Conservation (phyloP, 2,797 vertebrate species). For the Lithobates pipiens region DNA sequence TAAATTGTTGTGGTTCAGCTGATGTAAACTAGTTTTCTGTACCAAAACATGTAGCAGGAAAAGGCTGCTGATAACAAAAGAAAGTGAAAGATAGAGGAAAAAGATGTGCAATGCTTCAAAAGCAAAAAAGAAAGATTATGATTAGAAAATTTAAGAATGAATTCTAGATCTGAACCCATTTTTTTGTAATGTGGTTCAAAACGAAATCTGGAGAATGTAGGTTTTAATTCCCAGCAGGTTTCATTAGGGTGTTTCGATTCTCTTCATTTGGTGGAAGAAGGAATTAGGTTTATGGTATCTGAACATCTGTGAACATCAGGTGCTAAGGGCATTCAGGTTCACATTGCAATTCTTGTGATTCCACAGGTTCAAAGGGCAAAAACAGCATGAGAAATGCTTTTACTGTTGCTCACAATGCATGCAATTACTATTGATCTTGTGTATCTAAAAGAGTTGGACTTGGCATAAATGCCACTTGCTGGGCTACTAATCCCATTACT, state of each 20-base stretch:
- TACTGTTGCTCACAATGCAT: slow-evolving; percentile 57
- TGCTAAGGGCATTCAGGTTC: slow-evolving; percentile 63
- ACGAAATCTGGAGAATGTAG: slow-evolving; percentile 62
- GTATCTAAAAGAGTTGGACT: slow-evolving; percentile 54
- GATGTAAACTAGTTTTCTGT: not conserved
- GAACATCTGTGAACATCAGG: slow-evolving; percentile 64
- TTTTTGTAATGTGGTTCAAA: slow-evolving; percentile 71
- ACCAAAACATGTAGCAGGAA: slow-evolving; percentile 9
- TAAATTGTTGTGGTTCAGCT: not conserved
- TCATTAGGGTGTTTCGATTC: slow-evolving; percentile 66
- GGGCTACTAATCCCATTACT: slow-evolving; percentile 56
- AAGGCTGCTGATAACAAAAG: not conserved
- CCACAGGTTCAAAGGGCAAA: slow-evolving; percentile 66
- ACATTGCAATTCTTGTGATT: slow-evolving; percentile 63
- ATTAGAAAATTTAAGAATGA: slow-evolving; percentile 65
- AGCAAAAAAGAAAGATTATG: slow-evolving; percentile 66
- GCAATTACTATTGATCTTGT: slow-evolving; percentile 62
- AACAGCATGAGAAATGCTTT: slow-evolving; percentile 66
- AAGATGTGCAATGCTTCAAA: slow-evolving; percentile 20
- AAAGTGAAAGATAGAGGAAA: not conserved
- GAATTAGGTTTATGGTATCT: slow-evolving; percentile 67
- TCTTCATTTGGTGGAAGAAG: slow-evolving; percentile 63
- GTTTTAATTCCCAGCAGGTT: slow-evolving; percentile 74
- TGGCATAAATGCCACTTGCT: slow-evolving; percentile 54
- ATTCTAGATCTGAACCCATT: slow-evolving; percentile 68